Percentiles rank a stretch among this genome's conserved stretches.
These are phyloP conservation scores for Lanistes nyassanus DNA, from an alignment of 1,140 invertebrate species.

Conservation along the genomic window DNA sequence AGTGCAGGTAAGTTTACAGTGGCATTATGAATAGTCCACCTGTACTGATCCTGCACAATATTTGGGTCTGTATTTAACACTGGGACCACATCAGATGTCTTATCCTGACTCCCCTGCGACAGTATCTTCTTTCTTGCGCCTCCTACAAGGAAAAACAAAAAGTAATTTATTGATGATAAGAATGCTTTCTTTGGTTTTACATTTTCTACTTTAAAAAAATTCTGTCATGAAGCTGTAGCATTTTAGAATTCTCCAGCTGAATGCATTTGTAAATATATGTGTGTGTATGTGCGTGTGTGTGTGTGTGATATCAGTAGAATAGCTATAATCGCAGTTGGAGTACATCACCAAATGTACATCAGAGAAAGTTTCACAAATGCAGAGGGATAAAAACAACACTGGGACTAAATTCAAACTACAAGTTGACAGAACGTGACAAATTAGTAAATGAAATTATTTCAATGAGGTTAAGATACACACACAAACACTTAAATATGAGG, in stretches of 20 bases:
- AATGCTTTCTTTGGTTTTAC: background rate
- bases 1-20: constrained; percentile 90
- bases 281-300: constrained; percentile 6
- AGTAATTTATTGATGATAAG: background rate
- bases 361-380: background rate
- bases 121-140: constrained; percentile 31
- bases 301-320: no score
- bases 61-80: constrained; percentile 43
- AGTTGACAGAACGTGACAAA: no score
- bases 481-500: no score
- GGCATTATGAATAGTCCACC: constrained; percentile 73
- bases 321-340: no score
- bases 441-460: no score
- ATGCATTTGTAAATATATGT: background rate
- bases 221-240: no score
- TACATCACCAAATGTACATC: no score
- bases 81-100: background rate
- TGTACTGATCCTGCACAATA: constrained; percentile 66
- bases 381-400: constrained; percentile 1
- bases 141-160: constrained; percentile 18
- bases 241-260: background rate
- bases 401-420: no score
- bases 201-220: background rate
- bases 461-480: no score
- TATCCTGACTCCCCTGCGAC: constrained; percentile 11